Base-by-base conservation (phyloP, 2,113 vertebrate species). In the Lycaon pictus region DNA sequence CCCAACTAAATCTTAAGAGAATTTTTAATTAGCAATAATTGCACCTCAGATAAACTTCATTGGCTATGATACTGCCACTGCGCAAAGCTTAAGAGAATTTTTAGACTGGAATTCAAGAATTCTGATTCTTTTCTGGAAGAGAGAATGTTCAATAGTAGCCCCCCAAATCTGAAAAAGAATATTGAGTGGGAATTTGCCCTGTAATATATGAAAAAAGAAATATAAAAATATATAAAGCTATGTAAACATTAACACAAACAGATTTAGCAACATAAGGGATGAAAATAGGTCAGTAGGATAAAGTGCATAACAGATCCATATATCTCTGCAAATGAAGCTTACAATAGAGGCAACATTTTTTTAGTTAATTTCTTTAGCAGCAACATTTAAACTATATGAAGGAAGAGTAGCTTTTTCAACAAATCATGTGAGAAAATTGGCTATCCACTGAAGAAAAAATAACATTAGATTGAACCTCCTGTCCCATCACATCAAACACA, bases 21-120 rank as follows among this genome's bases (percentile, higher is more conserved):
- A 71, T 11, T 43, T 43, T 43, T 43, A 43, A 43, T 43, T 43
- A 43, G 43, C 43, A 43, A 43, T 43, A 43, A 43, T 43, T 43
- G 43, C 43, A 43, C 43, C 43, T 43, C 43, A 43, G 43, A 43
- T 43, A 43, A 43, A 43, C 43, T 5, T 43, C 43, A 43, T 43
- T 43, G 43, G 43, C 43, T 43, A 43, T 43, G 43, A 43, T 43
- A 43, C 43, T 43, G 43, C 43, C 43, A 43, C 5, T 43, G 43
- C 43, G 5, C 43, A 43, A 43, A 43, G 43, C 43, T 43, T 43
- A 43, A 43, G 3, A 83, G 69, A 15, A 74, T 11, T 84, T 95
- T 89, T 17, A 91, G 83, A 84, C 7, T 76, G 51, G 56, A 94
- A 84, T 58, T 84, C 88, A n/a, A 81, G 37, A 95, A 96, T 87